Evolutionary conservation across 2,888 invertebrate species (phyloP).

Genomic region (Melangyna quadrimaculata): DNA sequence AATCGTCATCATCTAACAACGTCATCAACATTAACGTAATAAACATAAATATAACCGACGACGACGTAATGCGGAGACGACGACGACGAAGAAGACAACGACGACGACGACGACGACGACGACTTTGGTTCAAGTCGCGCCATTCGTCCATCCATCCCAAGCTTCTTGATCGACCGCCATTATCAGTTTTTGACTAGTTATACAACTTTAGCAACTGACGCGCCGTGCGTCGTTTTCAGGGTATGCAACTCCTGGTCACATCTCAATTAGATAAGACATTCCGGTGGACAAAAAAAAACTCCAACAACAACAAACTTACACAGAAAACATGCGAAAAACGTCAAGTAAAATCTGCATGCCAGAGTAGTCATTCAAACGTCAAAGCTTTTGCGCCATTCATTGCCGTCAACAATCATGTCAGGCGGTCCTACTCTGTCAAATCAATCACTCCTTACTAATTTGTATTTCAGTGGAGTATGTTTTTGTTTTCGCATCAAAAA

Average conservation of each 20-base stretch:
- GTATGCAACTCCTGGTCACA: slow-evolving; percentile 31
- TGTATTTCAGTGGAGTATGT: slow-evolving; percentile 56
- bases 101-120: no score
- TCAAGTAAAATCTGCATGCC: slow-evolving; percentile 35
- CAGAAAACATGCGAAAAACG: slow-evolving; percentile 33
- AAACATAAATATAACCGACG: not conserved
- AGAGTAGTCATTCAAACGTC: slow-evolving; percentile 28
- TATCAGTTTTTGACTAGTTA: slow-evolving; percentile 51
- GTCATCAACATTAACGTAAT: slow-evolving; percentile 11
- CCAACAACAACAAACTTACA: not conserved
- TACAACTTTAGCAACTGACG: slow-evolving; percentile 34
- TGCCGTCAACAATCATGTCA: slow-evolving; percentile 63
- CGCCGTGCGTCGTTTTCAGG: not conserved
- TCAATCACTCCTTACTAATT: slow-evolving; percentile 66
- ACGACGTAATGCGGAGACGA: not conserved
- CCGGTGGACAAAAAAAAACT: not conserved
- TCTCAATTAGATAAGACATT: slow-evolving; percentile 57
- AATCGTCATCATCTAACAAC: slow-evolving; percentile 41
- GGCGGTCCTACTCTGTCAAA: slow-evolving; percentile 62
- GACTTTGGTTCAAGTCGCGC: not conserved
- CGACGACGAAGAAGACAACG: not conserved
- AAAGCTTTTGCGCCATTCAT: slow-evolving; percentile 41
- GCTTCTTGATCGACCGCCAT: slow-evolving; percentile 22
- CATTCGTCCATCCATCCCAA: not conserved
- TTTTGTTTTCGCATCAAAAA: slow-evolving; percentile 20